phyloP scores from a whole-genome alignment of 2,797 vertebrate genomes.

The Myripristis jacobus region DNA sequence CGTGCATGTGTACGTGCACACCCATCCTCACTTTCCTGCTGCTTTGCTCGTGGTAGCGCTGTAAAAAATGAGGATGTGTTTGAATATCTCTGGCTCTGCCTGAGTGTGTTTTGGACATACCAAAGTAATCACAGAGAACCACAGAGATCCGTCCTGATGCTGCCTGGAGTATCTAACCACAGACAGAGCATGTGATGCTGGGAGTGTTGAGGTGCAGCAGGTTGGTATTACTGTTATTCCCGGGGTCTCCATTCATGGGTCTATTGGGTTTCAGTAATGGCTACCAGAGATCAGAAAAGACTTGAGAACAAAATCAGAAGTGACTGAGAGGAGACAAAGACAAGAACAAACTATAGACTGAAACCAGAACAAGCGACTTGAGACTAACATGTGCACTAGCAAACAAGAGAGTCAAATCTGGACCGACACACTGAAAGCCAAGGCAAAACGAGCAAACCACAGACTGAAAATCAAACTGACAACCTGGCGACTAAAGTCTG shows the following conservation, averaged over 20 bases:
- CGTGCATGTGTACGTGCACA: not conserved
- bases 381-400: too few species aligned
- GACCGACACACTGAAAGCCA: too few species aligned
- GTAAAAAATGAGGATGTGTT: constrained; percentile 9
- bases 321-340: too few species aligned
- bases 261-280: not conserved
- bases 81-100: not conserved
- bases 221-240: not conserved
- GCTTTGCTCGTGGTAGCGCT: not conserved
- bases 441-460: too few species aligned
- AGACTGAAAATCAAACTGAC: too few species aligned
- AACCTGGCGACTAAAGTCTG: too few species aligned
- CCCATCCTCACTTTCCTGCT: not conserved
- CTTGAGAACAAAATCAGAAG: too few species aligned
- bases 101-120: not conserved
- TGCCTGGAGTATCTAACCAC: not conserved
- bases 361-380: too few species aligned
- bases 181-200: not conserved
- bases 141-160: not conserved
- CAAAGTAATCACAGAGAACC: not conserved
- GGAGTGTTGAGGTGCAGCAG: not conserved
- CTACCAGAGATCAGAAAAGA: not conserved
- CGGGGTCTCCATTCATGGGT: not conserved
- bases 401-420: too few species aligned
- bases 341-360: too few species aligned